phyloP scores from a whole-genome alignment of 2,797 vertebrate genomes.

The Decapterus maruadsi region DNA sequence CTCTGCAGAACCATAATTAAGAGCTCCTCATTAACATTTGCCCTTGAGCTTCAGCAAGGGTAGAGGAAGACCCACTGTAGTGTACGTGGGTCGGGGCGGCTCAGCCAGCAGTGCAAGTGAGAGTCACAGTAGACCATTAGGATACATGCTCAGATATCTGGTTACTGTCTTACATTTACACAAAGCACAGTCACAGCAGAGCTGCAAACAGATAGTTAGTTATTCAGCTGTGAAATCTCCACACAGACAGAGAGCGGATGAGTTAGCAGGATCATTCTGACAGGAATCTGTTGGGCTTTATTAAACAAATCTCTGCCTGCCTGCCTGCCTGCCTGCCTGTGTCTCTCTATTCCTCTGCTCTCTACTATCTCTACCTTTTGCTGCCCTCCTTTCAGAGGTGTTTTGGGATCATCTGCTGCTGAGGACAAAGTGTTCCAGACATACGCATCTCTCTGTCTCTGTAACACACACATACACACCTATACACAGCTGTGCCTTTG shows the following conservation, averaged over 20 bases:
- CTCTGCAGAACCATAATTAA: conserved; percentile 33
- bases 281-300: conserved; percentile 56
- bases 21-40: conserved; percentile 53
- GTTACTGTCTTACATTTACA: conserved; percentile 28
- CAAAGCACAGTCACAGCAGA: conserved; percentile 33
- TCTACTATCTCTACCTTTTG: conserved; percentile 42
- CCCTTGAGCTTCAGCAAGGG: conserved; percentile 41
- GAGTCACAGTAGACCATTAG: conserved; percentile 15
- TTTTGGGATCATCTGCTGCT: conserved; percentile 66
- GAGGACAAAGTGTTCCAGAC: conserved; percentile 63
- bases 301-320: conserved; percentile 55
- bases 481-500: conserved; percentile 37
- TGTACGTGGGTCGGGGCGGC: conserved; percentile 14
- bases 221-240: conserved; percentile 56
- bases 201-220: conserved; percentile 32
- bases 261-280: conserved; percentile 50
- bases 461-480: conserved; percentile 7
- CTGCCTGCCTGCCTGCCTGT: conserved; percentile 14
- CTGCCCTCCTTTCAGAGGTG: conserved; percentile 59
- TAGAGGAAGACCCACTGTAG: conserved; percentile 13
- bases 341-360: conserved; percentile 43
- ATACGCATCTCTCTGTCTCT: conserved; percentile 15
- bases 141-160: conserved; percentile 37
- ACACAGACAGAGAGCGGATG: conserved; percentile 39
- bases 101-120: conserved; percentile 7